phyloP scores from a whole-genome alignment of 1,140 invertebrate species.

The Melitaea cinxia region DNA sequence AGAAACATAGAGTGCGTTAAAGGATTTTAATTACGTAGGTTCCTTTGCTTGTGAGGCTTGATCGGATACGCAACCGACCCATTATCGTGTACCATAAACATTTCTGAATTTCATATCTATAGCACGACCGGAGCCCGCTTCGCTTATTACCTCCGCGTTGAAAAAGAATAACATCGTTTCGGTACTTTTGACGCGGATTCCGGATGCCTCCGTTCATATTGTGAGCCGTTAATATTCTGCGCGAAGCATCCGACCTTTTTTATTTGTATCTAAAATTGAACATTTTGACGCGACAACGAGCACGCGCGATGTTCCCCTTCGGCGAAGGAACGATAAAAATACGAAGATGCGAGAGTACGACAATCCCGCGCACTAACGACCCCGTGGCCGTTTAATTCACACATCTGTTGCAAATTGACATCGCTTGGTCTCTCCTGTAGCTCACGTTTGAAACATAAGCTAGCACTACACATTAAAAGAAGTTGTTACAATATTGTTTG shows the following conservation, averaged over 20 bases:
- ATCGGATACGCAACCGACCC: constrained; percentile 63
- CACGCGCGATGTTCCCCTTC: constrained; percentile 61
- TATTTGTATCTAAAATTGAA: constrained; percentile 82
- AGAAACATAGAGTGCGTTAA: constrained; percentile 59
- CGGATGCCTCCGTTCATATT: constrained; percentile 80
- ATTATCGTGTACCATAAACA: constrained; percentile 73
- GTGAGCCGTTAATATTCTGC: constrained; percentile 80
- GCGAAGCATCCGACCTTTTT: constrained; percentile 79
- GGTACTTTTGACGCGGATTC: constrained; percentile 78
- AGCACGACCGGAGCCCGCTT: constrained; percentile 60
- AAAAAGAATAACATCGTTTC: constrained; percentile 79
- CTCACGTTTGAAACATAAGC: not conserved
- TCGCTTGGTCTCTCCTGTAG: constrained; percentile 18
- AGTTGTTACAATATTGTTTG: not conserved
- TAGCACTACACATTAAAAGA: not conserved
- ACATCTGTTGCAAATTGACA: constrained; percentile 46
- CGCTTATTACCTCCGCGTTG: constrained; percentile 75
- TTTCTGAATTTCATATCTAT: constrained; percentile 79
- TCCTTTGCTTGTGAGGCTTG: constrained; percentile 59
- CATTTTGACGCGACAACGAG: constrained; percentile 79
- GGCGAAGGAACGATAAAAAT: constrained; percentile 72
- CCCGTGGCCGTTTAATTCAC: constrained; percentile 44
- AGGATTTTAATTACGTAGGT: constrained; percentile 68
- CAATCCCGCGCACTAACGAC: constrained; percentile 63
- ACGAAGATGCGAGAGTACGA: constrained; percentile 51